A percentile compares a stretch with the other conserved stretches of the same genome.
Evolutionary conservation across 2,797 vertebrate species (phyloP).

Genomic region (Avahi laniger): DNA sequence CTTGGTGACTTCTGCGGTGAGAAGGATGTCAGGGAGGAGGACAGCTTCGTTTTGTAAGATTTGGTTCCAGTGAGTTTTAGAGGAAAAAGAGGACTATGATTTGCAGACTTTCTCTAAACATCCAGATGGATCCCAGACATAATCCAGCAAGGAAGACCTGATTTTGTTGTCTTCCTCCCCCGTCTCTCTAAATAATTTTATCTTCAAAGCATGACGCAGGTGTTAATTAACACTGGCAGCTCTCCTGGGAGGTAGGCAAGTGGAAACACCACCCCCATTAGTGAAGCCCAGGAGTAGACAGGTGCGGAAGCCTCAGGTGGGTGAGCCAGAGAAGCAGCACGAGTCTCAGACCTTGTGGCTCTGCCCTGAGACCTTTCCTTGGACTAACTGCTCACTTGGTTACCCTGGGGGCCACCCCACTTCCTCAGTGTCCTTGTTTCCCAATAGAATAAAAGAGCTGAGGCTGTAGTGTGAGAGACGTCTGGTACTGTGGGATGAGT

Average conservation of each 20-base stretch:
- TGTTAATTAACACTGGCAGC: constrained; percentile 56
- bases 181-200: constrained; percentile 67
- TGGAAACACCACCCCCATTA: constrained; percentile 49
- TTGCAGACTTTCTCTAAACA: constrained; percentile 35
- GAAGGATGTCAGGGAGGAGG: not conserved
- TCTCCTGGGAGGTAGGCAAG: constrained; percentile 67
- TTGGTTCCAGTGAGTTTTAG: not conserved
- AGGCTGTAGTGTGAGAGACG: not conserved
- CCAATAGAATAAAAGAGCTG: not conserved
- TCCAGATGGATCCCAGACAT: constrained; percentile 57
- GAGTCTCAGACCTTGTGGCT: not conserved
- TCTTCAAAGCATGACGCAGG: constrained; percentile 69
- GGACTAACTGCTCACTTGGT: not conserved
- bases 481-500: not conserved
- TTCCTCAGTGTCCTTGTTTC: not conserved
- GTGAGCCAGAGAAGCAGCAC: not conserved
- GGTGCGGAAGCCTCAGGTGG: not conserved
- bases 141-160: constrained; percentile 55
- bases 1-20: not conserved
- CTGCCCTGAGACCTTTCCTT: not conserved
- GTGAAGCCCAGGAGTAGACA: constrained; percentile 10
- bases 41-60: not conserved
- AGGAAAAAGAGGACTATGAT: not conserved
- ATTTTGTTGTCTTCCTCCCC: constrained; percentile 64
- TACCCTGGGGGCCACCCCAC: not conserved